Conservation (phyloP, 2,113 vertebrate species). For the Redunca redunca region DNA sequence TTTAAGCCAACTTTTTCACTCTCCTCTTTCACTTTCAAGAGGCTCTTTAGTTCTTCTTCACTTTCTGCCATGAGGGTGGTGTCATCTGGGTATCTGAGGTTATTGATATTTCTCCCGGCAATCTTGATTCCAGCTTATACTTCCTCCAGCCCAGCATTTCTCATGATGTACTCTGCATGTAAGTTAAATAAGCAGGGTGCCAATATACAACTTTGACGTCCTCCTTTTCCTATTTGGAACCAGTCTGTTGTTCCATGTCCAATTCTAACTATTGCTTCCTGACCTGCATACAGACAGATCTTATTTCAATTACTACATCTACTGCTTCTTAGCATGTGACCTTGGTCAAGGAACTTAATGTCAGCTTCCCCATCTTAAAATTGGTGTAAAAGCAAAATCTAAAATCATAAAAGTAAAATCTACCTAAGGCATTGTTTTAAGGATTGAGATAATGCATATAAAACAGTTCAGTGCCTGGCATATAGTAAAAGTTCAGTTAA, state of each 20-base stretch:
- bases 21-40: too few relatives aligned
- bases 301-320: not conserved
- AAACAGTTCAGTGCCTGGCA: not conserved
- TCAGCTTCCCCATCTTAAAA: not conserved
- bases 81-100: not conserved
- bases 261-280: not conserved
- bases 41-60: not conserved
- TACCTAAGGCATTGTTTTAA: not conserved
- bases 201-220: not conserved
- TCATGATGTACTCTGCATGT: not conserved
- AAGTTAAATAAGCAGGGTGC: not conserved
- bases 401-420: not conserved
- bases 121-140: not conserved
- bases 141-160: not conserved
- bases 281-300: not conserved
- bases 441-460: not conserved
- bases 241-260: not conserved
- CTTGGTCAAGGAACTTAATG: not conserved
- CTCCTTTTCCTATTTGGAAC: not conserved
- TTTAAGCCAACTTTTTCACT: too few relatives aligned
- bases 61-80: not conserved
- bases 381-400: not conserved
- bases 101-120: not conserved
- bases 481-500: not conserved
- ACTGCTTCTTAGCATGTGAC: not conserved